A percentile compares a stretch with the other conserved stretches of the same genome.
Evolutionary conservation across 2,797 vertebrate genomes (phyloP).

Genomic region (Rachycentron canadum): DNA sequence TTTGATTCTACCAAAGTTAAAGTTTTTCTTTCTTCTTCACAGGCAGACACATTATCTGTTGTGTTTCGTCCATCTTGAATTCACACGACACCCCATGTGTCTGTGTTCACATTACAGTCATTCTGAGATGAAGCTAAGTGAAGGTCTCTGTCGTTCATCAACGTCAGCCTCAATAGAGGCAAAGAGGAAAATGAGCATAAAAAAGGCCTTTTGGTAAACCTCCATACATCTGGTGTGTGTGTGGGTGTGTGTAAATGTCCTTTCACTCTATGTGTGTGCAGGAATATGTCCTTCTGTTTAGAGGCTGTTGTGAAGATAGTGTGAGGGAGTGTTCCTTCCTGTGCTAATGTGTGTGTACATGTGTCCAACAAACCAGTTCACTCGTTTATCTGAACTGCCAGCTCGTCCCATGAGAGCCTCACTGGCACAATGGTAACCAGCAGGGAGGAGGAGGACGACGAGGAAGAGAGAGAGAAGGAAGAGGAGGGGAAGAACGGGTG

Average conservation of each 20-base stretch:
- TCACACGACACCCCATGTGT: slow-evolving; percentile 30
- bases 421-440: slow-evolving; percentile 55
- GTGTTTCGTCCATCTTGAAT: slow-evolving; percentile 39
- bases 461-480: slow-evolving; percentile 5
- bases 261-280: slow-evolving; percentile 32
- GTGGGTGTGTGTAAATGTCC: slow-evolving; percentile 21
- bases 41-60: background rate
- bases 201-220: slow-evolving; percentile 48
- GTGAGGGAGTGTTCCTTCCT: slow-evolving; percentile 5
- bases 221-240: slow-evolving; percentile 44
- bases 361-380: slow-evolving; percentile 59
- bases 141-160: slow-evolving; percentile 73
- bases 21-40: background rate
- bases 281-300: slow-evolving; percentile 23
- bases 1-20: too few species aligned
- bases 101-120: slow-evolving; percentile 68
- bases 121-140: slow-evolving; percentile 68
- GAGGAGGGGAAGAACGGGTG: slow-evolving; percentile 29
- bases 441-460: slow-evolving; percentile 41
- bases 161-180: slow-evolving; percentile 69
- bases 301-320: background rate
- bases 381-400: slow-evolving; percentile 75
- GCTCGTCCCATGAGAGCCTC: slow-evolving; percentile 61
- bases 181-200: slow-evolving; percentile 35
- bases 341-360: slow-evolving; percentile 20